phyloP scores from a whole-genome alignment of 23 tunicate species.

The Styela clava region DNA sequence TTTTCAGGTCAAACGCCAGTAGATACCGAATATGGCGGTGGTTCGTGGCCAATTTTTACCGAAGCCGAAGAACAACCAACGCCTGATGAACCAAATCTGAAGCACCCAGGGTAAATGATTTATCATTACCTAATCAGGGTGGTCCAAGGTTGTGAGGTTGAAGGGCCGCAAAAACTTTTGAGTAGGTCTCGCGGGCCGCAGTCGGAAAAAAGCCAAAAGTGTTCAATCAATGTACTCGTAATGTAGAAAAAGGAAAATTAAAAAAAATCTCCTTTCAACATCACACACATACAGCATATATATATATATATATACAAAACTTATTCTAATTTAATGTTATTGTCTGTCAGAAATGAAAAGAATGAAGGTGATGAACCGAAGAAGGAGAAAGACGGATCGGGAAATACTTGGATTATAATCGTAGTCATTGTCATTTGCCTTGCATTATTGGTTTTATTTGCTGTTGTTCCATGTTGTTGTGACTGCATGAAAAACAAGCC shows the following conservation, averaged over 20 bases:
- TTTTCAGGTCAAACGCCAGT: background rate
- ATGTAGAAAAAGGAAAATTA: no score
- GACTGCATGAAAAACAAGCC: conserved; percentile 23
- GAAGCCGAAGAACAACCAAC: background rate
- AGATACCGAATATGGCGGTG: background rate
- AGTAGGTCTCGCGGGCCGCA: no score
- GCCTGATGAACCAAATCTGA: background rate
- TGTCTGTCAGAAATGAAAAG: background rate
- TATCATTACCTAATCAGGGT: no score
- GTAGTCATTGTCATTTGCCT: conserved; percentile 16
- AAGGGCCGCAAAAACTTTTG: no score
- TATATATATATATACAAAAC: no score
- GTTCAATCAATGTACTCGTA: no score
- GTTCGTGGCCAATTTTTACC: background rate
- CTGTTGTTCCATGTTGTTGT: conserved; percentile 20
- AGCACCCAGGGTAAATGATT: background rate
- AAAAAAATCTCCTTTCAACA: no score
- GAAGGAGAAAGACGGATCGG: background rate
- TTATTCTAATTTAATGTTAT: no score
- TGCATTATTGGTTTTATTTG: conserved; percentile 5
- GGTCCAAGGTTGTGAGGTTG: no score
- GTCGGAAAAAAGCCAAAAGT: no score
- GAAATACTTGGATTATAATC: conserved; percentile 14
- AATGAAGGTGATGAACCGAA: background rate
- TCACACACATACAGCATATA: no score